Base-by-base conservation (phyloP, 2,888 invertebrate species). In the Leistus spinibarbis region DNA sequence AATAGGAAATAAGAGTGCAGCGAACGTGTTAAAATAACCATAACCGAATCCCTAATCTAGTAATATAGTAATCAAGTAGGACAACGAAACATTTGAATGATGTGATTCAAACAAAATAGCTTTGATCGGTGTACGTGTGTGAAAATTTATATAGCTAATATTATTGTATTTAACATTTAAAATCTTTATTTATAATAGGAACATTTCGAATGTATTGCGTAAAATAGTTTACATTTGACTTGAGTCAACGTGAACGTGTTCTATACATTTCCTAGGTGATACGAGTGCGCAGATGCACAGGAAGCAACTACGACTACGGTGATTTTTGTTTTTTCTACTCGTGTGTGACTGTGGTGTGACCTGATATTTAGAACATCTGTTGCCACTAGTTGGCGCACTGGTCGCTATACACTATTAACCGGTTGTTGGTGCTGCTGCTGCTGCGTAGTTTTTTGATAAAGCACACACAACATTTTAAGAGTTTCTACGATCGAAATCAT, bases 341-440 rank as follows among this genome's bases (percentile, higher is more conserved):
- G 40, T 1, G 10, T 40, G 40, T 40, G 40, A 40, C 40, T 13
- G 10, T 7, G 0, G 10, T 40, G 40, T 40, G 40, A 40, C 40
- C 40, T 40, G 40, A 40, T 40, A 40, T 40, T 40, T 10, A 7
- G 13, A 40, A 40, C 40, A 40, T 40, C 1, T 40, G 60, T 54
- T 60, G 27, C 22, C 60, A 22, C 69, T 17, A 69, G 69, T 69
- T 69, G 60, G 69, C 69, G 69, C 20, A 24, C 9, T n/a, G 9
- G 57, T 68, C 68, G 24, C 54, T 2, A 13, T 40, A 17, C 27
- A 57, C 40, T 60, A 22, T 60, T 27, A 16, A 16, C 27, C n/a
- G 17, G 27, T 69, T 27, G 60, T 69, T 69, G 60, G 69, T 60
- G 60, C n/a, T 69, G 56, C 68, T 68, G 68, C 13, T n/a, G 13